A percentile compares a stretch with the other conserved stretches of the same genome.
Conservation (phyloP, 1,140 invertebrate genomes). For the Trachelipus rathkii region DNA sequence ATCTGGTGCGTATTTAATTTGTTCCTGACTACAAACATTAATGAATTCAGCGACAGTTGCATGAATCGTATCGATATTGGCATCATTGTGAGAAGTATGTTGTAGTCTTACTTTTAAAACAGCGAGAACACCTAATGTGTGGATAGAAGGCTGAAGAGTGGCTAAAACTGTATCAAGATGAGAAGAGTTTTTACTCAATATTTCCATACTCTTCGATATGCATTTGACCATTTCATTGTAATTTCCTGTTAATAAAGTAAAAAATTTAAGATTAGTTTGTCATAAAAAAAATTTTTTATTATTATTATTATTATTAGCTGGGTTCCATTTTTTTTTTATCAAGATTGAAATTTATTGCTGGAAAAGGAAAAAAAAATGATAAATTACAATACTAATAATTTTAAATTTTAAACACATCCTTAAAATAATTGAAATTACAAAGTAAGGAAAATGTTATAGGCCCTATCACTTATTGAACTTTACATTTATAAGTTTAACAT, state of each 20-base stretch:
- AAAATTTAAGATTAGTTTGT: background rate
- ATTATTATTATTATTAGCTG: background rate
- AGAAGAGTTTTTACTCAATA: constrained; percentile 17
- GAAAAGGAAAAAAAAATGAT: background rate
- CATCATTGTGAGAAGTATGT: constrained; percentile 36
- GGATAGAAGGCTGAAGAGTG: constrained; percentile 43
- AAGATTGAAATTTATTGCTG: background rate
- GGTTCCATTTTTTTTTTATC: background rate
- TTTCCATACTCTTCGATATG: constrained; percentile 51
- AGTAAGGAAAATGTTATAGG: no score
- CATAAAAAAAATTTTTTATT: background rate
- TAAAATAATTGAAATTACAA: no score
- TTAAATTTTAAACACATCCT: no score
- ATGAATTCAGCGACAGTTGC: constrained; percentile 44
- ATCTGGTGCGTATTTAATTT: constrained; percentile 42
- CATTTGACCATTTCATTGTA: constrained; percentile 27
- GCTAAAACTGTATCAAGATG: constrained; percentile 32
- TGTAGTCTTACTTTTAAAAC: constrained; percentile 39
- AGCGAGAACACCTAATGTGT: constrained; percentile 38
- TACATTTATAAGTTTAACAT: no score
- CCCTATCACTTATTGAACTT: no score
- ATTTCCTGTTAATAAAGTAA: background rate
- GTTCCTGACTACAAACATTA: constrained; percentile 36
- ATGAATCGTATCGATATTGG: constrained; percentile 42
- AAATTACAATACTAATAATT: background rate